Base-by-base conservation (phyloP, 2,888 invertebrate genomes). In the Actias luna region DNA sequence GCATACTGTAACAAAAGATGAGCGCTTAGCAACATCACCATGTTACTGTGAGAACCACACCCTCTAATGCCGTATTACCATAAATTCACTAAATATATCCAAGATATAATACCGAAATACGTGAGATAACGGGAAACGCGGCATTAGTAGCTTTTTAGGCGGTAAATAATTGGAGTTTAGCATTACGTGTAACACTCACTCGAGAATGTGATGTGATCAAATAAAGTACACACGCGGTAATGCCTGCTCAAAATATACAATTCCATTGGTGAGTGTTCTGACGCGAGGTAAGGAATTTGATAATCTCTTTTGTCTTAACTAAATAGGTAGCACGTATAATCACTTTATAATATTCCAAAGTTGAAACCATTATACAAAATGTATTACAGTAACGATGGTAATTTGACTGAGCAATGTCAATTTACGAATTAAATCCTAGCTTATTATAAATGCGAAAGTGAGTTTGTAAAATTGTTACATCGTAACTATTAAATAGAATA, bases 51-150 rank as follows among this genome's bases (percentile, higher is more conserved):
- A 73, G 75, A 72, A 70, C 66, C 69, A 69, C 63, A 63, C 29
- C 22, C 63, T 27, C 60, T n/a, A 61, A 61, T 61, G 67, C 61
- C 74, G 73, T 78, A 78, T 76, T 77, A 69, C 70, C 73, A 82
- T 84, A 83, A 82, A 81, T 83, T 78, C 69, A 61, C 61, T 60
- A 67, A 69, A 77, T 73, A 76, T 74, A 75, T 75, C 67, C 71
- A 66, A 74, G 78, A 77, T 77, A n/a, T n/a, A 77, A 73, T 68
- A 65, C 74, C 69, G 67, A 67, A 64, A 68, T 67, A 66, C 63
- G 68, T 65, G 59, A 59, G 67, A 64, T 65, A 63, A 65, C 60
- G 65, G 65, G 62, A 62, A 66, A 69, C 62, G 66, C 64, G 64
- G 71, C 70, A 72, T 78, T 77, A 69, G 64, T 71, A 67, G 69